Percentiles rank a stretch among this genome's conserved stretches.
Conservation (phyloP, 2,888 invertebrate species). For the Torymus texanus region DNA sequence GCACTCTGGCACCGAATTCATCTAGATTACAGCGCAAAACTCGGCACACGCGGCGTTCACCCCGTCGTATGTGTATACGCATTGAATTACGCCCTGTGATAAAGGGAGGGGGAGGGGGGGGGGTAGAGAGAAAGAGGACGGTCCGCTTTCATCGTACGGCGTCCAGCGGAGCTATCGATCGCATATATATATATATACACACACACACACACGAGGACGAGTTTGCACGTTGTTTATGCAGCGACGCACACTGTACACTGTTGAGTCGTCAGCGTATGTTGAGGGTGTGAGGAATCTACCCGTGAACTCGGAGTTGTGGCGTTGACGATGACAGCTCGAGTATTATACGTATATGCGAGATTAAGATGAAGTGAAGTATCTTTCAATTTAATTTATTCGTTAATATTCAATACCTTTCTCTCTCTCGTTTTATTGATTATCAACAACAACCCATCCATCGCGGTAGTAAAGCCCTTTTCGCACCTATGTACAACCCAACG, state of each 20-base stretch:
- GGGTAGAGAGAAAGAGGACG: constrained; percentile 52
- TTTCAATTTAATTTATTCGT: too few relatives aligned
- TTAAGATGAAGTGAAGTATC: too few relatives aligned
- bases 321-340: too few relatives aligned
- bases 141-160: constrained; percentile 71
- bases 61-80: constrained; percentile 70
- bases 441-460: too few relatives aligned
- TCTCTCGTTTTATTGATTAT: too few relatives aligned
- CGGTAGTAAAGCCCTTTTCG: too few relatives aligned
- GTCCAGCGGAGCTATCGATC: neutral
- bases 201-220: constrained; percentile 59
- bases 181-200: constrained; percentile 16
- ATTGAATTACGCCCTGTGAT: constrained; percentile 71
- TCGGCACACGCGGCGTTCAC: constrained; percentile 58
- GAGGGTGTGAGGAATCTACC: too few relatives aligned
- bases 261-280: too few relatives aligned
- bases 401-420: too few relatives aligned
- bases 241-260: constrained; percentile 32
- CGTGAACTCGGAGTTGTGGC: too few relatives aligned
- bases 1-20: constrained; percentile 66
- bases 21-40: constrained; percentile 69
- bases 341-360: too few relatives aligned
- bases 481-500: too few relatives aligned
- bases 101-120: neutral
- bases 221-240: constrained; percentile 68